Conservation (phyloP, 2,888 invertebrate species). For the Tipula vernalis region DNA sequence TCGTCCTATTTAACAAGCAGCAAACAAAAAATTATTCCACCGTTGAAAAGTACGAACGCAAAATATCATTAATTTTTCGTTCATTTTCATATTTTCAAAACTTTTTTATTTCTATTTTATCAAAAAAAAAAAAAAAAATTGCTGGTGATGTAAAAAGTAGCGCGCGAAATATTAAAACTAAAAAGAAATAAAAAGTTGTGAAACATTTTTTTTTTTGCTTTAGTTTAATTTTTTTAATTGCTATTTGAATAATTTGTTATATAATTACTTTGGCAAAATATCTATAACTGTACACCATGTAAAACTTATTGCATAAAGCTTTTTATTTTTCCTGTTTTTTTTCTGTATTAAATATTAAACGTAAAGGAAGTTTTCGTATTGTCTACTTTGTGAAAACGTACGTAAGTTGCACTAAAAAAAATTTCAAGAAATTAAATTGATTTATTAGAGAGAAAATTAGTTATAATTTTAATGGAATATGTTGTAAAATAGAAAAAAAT, state of each 20-base stretch:
- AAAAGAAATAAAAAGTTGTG: not conserved
- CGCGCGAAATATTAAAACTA: not conserved
- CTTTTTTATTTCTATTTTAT: not conserved
- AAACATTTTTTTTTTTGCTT: not conserved
- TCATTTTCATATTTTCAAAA: not conserved
- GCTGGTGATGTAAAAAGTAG: not conserved
- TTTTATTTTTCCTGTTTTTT: not conserved
- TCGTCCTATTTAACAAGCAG: not conserved
- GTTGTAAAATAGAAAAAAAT: not conserved
- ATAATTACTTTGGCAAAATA: conserved; percentile 4
- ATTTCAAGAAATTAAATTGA: not conserved
- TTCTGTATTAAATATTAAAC: not conserved
- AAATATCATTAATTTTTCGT: not conserved
- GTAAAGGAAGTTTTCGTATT: not conserved
- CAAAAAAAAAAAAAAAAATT: not conserved
- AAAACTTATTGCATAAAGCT: not conserved
- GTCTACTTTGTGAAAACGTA: not conserved
- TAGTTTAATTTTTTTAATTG: not conserved
- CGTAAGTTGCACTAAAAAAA: not conserved
- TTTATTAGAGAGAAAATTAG: not conserved
- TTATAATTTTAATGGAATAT: not conserved
- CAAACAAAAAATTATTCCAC: not conserved
- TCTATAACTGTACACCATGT: not conserved
- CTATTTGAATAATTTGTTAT: conserved; percentile 4
- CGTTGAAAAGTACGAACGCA: not conserved